Conservation (phyloP, 2,113 vertebrate species). For the Dendropsophus ebraccatus region DNA sequence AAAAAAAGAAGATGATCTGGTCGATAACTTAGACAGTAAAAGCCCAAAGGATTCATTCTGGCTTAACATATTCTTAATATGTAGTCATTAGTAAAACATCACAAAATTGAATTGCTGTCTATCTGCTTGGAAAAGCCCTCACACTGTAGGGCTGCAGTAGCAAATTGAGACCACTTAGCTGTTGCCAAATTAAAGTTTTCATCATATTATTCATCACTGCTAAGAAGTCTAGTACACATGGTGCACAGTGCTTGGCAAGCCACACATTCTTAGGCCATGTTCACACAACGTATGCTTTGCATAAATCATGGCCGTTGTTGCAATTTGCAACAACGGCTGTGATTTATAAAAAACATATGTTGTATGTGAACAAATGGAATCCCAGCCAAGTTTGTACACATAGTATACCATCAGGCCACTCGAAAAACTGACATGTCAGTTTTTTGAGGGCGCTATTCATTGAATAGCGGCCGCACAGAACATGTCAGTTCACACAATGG, state of each 20-base stretch:
- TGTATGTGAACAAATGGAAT: no score
- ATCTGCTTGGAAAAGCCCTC: background rate
- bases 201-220: background rate
- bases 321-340: no score
- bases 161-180: background rate
- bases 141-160: background rate
- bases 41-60: conserved; percentile 6
- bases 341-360: no score
- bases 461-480: no score
- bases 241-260: background rate
- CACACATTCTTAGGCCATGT: no score
- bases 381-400: no score
- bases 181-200: background rate
- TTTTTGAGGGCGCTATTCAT: no score
- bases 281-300: no score
- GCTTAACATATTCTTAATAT: conserved; percentile 32
- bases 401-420: no score
- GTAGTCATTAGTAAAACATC: conserved; percentile 36
- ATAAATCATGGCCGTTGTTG: no score
- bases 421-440: no score
- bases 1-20: conserved; percentile 25
- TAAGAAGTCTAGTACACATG: background rate
- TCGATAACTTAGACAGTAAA: conserved; percentile 23
- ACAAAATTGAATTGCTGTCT: conserved; percentile 18
- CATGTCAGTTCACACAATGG: no score